Base-by-base conservation (phyloP, 2,888 invertebrate genomes). In the Trissoscelio sp. region DNA sequence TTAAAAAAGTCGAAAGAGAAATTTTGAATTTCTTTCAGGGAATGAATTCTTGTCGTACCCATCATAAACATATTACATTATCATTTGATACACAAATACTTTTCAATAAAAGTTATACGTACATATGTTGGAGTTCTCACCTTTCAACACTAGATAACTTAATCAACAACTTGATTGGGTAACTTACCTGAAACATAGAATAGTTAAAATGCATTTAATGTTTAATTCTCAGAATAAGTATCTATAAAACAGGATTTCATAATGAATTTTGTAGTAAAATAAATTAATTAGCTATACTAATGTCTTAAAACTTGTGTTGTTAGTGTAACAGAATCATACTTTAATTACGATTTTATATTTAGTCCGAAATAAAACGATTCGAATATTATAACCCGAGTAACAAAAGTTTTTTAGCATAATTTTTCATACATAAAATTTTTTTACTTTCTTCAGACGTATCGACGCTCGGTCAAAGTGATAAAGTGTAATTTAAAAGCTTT, bases 151-250 rank as follows among this genome's bases (percentile, higher is more conserved):
- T 9, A 4, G 4, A 44, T 34, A 2, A 37, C 51, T 34, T 18
- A 39, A 51, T 24, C 42, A 34, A 9, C 5, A 11, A 22, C 14
- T 28, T 28, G 12, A 44, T 22, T 46, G 14, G 16, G 9, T 4
- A 22, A 57, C 74, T 74, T 42, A 74, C 74, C 74, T 74, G 37
- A 9, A 74, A 74, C 55, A 64, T n/a, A 74, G 24, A 74, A 37
- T 22, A 44, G 55, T 24, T 3, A 24, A 14, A n/a, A 39, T 39
- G 11, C 3, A 39, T 12, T 39, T 39, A n/a, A 39, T 12, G n/a
- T 39, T 12, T 34, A 34, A 34, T 34, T 34, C 9, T 34, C 11
- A 5, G 11, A 6, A 34, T 2, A 34, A 11, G 9, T 34, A 2
- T 34, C 34, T 34, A 34, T 9, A 9, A 34, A 34, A 11, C 34